Percentiles rank a stretch among this genome's conserved stretches.
These are phyloP conservation scores for Pluvialis apricaria DNA, from an alignment of 2,113 vertebrate genomes.

Conservation along the genomic window DNA sequence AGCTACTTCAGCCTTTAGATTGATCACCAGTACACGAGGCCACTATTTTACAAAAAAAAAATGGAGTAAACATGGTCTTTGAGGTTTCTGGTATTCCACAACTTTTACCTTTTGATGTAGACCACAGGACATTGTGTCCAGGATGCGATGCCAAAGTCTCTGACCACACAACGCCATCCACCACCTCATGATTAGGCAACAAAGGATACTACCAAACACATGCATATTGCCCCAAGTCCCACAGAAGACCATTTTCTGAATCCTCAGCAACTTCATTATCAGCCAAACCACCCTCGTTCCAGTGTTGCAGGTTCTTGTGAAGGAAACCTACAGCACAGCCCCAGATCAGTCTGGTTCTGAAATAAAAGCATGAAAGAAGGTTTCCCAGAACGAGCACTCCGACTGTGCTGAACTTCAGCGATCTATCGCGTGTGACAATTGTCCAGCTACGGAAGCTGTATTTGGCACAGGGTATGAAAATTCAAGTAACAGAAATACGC, in stretches of 20 bases:
- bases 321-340: background rate
- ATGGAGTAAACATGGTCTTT: background rate
- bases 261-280: background rate
- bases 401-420: background rate
- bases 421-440: fast-evolving
- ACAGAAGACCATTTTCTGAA: background rate
- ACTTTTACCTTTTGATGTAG: background rate
- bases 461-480: background rate
- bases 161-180: fast-evolving
- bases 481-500: background rate
- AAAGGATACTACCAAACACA: background rate
- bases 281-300: fast-evolving
- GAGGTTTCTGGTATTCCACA: background rate
- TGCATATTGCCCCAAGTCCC: background rate
- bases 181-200: fast-evolving
- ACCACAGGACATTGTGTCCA: fast-evolving
- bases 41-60: background rate
- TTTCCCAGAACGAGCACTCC: fast-evolving
- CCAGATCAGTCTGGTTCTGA: fast-evolving
- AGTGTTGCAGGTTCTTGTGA: background rate
- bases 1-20: background rate
- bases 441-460: background rate
- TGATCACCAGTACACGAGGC: background rate
- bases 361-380: fast-evolving
- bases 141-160: background rate